Evolutionary conservation across 1,140 invertebrate genomes (phyloP), one percentile per base, ranked within the genome.

Genomic region (Saxidomus purpurata): DNA sequence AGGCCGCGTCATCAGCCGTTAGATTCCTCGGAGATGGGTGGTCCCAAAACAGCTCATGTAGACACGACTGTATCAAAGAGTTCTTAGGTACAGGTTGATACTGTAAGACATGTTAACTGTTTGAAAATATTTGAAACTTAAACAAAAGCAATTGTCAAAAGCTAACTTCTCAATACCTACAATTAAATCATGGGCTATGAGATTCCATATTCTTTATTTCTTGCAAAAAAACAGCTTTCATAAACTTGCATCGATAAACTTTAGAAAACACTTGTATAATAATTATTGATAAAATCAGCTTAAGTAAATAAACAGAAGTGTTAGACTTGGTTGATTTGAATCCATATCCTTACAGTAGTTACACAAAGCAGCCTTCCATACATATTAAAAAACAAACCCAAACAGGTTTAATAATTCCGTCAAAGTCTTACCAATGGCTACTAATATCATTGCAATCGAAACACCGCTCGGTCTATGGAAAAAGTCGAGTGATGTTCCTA

Each of bases 31-130:
- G 22, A 9, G 34, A 15, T 3, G 49, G 17, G 31, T 25, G 67
- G 31, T 63, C 36, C 80, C 80, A 82, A 13, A 82, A 13, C 17
- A 82, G 38, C n/a, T 82, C 55, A n/a, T 82, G 80, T 63, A 82
- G 40, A 67, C 80, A 82, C 1, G 80, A 63, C 15, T 31, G 36
- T 63, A 31, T 63, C 15, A 82, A 55, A 25, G 61, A 82, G 22
- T 82, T 34, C 28, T n/a, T 28, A 1, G 55, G 52, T 8, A 82
- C 80, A 1, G 80, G 80, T 31, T 82, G 49, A 82, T 63, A 82
- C 80, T 82, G 52, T 52, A 31, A 79, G 55, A 76, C 25, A 76
- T 0, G 25, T 74, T 4, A 67, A 31, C 3, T 8, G 34, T 13
- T 4, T 31, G 34, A 9, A 9, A 34, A 3, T 36, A n/a, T 67